phyloP scores from a whole-genome alignment of 2,888 invertebrate species.

The Ornithoptera priamus region DNA sequence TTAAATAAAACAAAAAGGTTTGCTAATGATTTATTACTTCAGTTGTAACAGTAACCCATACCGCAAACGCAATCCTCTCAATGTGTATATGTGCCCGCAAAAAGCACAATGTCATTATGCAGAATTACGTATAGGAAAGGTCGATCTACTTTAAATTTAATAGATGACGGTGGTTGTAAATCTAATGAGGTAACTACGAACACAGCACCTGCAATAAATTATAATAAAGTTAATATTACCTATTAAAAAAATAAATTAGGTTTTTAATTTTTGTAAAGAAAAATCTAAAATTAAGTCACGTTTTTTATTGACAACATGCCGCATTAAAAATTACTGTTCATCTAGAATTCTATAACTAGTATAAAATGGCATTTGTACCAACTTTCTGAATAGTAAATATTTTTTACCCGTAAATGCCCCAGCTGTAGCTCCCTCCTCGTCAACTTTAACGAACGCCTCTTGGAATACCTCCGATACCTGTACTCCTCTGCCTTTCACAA shows the following conservation, averaged over 20 bases:
- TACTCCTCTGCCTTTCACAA: conserved; percentile 42
- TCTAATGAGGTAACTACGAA: conserved; percentile 29
- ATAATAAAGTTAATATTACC: not conserved
- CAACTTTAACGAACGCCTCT: conserved; percentile 89
- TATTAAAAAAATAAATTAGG: not conserved
- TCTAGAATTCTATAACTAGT: not conserved
- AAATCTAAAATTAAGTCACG: not conserved
- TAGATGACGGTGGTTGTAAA: conserved; percentile 33
- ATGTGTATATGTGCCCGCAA: conserved; percentile 44
- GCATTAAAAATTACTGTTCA: too few relatives aligned
- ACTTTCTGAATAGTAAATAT: not conserved
- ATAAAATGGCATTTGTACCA: not conserved
- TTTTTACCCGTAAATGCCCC: conserved; percentile 84
- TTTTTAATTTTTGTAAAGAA: not conserved
- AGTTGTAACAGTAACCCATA: not conserved
- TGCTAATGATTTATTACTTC: not conserved
- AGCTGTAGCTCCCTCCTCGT: conserved; percentile 90
- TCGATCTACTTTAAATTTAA: conserved; percentile 43
- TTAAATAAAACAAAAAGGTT: not conserved
- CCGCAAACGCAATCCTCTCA: not conserved
- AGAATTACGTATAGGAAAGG: conserved; percentile 48
- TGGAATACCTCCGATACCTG: conserved; percentile 84
- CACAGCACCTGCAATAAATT: conserved; percentile 29
- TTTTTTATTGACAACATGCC: not conserved
- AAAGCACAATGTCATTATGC: conserved; percentile 44